Evolutionary conservation across 2,888 invertebrate species (phyloP).

Genomic region (Drosophila kuntzei): DNA sequence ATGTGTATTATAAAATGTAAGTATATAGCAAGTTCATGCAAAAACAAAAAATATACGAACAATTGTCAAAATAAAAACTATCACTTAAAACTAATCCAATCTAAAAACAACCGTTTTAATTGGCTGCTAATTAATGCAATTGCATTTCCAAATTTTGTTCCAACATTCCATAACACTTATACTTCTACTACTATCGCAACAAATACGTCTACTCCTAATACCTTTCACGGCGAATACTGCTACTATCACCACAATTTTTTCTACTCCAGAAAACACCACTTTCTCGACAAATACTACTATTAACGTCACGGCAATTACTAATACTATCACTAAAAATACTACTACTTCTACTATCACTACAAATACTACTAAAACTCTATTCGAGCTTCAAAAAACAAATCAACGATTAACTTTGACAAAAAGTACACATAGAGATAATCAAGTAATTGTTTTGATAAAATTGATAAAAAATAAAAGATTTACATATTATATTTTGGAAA

Average conservation of each 20-base stretch:
- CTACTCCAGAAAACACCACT: neutral
- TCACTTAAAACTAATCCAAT: conserved; percentile 42
- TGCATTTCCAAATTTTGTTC: neutral
- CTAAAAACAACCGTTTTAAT: conserved; percentile 21
- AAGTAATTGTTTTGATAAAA: neutral
- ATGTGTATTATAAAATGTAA: conserved; percentile 46
- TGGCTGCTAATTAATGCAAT: conserved; percentile 11
- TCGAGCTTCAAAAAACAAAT: neutral
- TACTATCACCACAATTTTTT: no score
- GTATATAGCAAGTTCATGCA: conserved; percentile 54
- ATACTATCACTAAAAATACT: neutral
- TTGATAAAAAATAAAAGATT: no score
- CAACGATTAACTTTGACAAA: neutral
- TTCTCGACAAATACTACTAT: neutral
- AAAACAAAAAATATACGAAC: conserved; percentile 35
- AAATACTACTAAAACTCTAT: neutral
- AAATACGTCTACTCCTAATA: neutral
- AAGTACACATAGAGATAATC: no score
- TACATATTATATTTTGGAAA: neutral
- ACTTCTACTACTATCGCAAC: neutral
- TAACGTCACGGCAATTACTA: neutral
- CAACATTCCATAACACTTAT: conserved; percentile 1
- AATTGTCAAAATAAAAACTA: conserved; percentile 70
- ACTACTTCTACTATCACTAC: neutral
- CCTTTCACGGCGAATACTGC: neutral